Conservation (phyloP, 2,888 invertebrate genomes). For the Schizaphis graminum region DNA sequence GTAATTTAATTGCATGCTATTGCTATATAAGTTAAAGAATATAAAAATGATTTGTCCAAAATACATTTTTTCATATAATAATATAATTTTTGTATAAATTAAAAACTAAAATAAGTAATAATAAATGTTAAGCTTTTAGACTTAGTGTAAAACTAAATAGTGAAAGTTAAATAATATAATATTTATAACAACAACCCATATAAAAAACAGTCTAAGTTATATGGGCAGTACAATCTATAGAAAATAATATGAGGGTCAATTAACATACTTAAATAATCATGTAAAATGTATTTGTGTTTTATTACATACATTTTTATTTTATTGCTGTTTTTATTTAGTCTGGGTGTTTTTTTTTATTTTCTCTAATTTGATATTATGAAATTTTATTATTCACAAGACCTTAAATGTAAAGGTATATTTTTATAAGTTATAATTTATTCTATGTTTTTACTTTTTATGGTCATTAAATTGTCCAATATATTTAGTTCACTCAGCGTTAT, state of each 20-base stretch:
- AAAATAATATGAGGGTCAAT: slow-evolving; percentile 49
- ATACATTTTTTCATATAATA: background rate
- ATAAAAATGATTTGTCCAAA: background rate
- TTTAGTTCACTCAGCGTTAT: background rate
- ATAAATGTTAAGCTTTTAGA: background rate
- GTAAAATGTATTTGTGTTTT: background rate
- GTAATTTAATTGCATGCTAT: slow-evolving; percentile 47
- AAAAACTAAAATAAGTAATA: background rate
- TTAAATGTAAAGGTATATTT: background rate
- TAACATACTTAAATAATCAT: slow-evolving; percentile 38
- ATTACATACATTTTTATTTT: background rate
- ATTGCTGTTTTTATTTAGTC: slow-evolving; percentile 9
- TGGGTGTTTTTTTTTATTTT: background rate
- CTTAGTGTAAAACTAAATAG: slow-evolving; percentile 1
- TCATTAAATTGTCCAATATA: background rate
- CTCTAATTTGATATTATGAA: background rate
- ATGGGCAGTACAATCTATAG: background rate
- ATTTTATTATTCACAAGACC: background rate
- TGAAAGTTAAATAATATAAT: slow-evolving; percentile 34
- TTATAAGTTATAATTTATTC: background rate
- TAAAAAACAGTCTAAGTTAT: slow-evolving; percentile 3
- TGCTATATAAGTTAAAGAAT: slow-evolving; percentile 34
- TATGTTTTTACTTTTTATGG: background rate
- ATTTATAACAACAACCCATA: background rate
- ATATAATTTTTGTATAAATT: slow-evolving; percentile 35